Conservation (phyloP, 1,140 invertebrate species). For the Wiebesia pumilae region DNA sequence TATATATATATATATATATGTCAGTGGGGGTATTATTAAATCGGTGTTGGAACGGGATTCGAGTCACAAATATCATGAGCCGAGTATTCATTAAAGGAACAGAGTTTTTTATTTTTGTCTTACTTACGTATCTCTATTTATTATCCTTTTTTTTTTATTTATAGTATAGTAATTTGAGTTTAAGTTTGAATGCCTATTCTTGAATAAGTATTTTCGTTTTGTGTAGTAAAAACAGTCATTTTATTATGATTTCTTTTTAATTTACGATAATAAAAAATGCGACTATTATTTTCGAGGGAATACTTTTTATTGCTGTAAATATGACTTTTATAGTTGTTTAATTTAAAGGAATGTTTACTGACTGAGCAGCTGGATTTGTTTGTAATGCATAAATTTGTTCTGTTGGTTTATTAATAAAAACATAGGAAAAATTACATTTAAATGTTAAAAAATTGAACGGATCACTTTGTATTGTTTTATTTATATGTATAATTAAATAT, state of each 20-base stretch:
- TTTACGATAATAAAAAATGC: neutral
- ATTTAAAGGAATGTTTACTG: conserved; percentile 23
- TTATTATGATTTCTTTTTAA: neutral
- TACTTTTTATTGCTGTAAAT: conserved; percentile 14
- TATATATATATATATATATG: neutral
- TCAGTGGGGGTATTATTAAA: conserved; percentile 49
- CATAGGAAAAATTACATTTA: neutral
- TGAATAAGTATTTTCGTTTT: conserved; percentile 37
- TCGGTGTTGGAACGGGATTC: conserved; percentile 48
- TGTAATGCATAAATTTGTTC: neutral
- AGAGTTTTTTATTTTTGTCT: neutral
- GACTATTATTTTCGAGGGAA: neutral
- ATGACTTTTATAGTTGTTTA: conserved; percentile 25
- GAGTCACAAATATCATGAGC: neutral
- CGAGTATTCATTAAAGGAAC: conserved; percentile 17
- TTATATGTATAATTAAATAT: no score
- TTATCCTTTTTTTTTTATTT: conserved; percentile 21
- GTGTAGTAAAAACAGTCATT: conserved; percentile 17
- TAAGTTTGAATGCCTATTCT: conserved; percentile 16
- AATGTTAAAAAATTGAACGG: neutral
- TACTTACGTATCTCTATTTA: neutral
- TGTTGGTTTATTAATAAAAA: neutral
- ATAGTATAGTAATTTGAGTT: conserved; percentile 25
- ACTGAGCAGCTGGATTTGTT: neutral
- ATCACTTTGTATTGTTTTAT: no score